Evolutionary conservation across 2,113 vertebrate species (phyloP).

Genomic region (Bufo gargarizans): DNA sequence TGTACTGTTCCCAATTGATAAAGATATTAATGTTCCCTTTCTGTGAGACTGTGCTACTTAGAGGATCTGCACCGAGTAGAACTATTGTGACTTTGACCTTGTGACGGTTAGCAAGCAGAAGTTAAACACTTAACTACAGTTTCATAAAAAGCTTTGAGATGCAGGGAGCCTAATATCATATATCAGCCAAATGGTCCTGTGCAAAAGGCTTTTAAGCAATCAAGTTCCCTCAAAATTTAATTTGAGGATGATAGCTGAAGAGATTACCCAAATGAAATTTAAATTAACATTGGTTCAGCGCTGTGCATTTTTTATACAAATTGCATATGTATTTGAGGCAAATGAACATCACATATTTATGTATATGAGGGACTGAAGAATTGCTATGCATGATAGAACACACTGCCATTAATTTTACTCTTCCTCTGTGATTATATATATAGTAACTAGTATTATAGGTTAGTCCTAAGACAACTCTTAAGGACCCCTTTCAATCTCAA

Average conservation of each 20-base stretch:
- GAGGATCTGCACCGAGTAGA: conserved; percentile 1
- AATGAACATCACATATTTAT: conserved; percentile 40
- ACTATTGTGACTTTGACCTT: conserved; percentile 58
- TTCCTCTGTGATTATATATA: background rate
- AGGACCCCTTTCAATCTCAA: background rate
- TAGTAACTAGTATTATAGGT: background rate
- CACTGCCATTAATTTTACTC: background rate
- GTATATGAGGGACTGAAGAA: background rate
- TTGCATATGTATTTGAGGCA: conserved; percentile 42
- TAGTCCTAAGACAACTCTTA: background rate
- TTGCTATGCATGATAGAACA: background rate
- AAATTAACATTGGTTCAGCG: conserved; percentile 48
- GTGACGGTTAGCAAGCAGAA: conserved; percentile 54
- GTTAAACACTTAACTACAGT: conserved; percentile 58
- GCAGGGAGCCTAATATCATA: conserved; percentile 54
- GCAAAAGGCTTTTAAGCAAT: conserved; percentile 62
- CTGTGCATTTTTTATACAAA: conserved; percentile 19
- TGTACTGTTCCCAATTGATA: conserved; percentile 49
- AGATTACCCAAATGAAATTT: conserved; percentile 57
- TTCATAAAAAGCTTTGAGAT: conserved; percentile 60
- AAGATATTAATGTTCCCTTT: conserved; percentile 53
- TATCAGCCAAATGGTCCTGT: conserved; percentile 48
- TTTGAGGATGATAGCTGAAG: conserved; percentile 59
- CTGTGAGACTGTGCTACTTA: conserved; percentile 15
- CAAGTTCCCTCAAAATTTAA: conserved; percentile 54